phyloP scores from a whole-genome alignment of 1,140 invertebrate genomes.

The Gonatopus flavifemur region DNA sequence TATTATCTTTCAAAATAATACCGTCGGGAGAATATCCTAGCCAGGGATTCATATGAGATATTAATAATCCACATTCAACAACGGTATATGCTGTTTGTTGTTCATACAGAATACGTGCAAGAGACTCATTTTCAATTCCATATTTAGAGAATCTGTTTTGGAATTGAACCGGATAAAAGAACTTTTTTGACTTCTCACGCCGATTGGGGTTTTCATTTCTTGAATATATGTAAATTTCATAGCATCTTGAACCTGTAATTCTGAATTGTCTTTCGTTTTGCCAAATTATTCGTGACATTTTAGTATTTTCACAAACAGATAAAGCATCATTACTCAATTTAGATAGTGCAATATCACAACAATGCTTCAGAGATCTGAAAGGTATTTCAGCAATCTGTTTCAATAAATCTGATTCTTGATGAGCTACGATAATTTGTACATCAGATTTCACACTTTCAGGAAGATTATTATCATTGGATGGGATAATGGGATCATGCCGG shows the following conservation, averaged over 20 bases:
- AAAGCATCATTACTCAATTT: too few species aligned
- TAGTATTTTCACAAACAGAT: too few species aligned
- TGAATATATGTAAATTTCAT: slow-evolving; percentile 4
- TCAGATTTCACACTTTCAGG: too few species aligned
- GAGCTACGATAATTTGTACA: too few species aligned
- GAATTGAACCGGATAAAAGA: slow-evolving; percentile 2
- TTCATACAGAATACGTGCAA: neutral
- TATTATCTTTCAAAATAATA: neutral
- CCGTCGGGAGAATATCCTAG: slow-evolving; percentile 4
- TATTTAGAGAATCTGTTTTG: neutral
- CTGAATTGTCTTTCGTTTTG: slow-evolving; percentile 3
- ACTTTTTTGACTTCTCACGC: slow-evolving; percentile 3
- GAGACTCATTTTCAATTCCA: slow-evolving; percentile 1
- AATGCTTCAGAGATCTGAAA: too few species aligned
- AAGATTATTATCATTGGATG: too few species aligned
- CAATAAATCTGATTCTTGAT: too few species aligned
- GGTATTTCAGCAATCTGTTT: too few species aligned
- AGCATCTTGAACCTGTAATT: slow-evolving; percentile 9
- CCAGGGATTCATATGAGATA: slow-evolving; percentile 1
- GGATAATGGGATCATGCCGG: too few species aligned
- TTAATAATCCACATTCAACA: neutral
- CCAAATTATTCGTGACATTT: too few species aligned
- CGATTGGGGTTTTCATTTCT: slow-evolving; percentile 11
- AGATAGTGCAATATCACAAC: too few species aligned
- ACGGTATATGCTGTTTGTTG: neutral